A percentile compares a stretch with the other conserved stretches of the same genome.
Conservation (phyloP, 2,113 vertebrate species). For the Cryptomyrus ogoouensis region DNA sequence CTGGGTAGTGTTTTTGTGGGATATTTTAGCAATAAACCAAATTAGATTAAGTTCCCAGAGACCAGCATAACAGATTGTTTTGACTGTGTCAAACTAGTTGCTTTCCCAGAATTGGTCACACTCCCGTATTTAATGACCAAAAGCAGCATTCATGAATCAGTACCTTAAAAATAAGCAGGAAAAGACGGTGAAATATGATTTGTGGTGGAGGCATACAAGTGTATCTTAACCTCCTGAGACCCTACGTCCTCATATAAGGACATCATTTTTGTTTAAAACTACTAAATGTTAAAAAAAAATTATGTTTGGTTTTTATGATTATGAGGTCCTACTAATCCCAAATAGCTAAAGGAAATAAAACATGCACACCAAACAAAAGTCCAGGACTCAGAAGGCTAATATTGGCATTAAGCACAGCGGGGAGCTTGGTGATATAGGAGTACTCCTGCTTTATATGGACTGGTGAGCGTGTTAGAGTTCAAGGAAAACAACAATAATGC, state of each 20-base stretch:
- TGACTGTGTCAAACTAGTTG: background rate
- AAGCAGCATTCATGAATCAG: background rate
- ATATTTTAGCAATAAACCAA: background rate
- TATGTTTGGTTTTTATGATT: too few relatives aligned
- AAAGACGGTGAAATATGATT: background rate
- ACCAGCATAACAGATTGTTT: background rate
- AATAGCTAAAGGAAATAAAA: too few relatives aligned
- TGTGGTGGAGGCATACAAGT: background rate
- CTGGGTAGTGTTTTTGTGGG: background rate
- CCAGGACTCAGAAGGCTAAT: background rate
- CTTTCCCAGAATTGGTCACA: background rate
- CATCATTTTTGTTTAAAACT: too few relatives aligned
- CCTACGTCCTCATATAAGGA: too few relatives aligned
- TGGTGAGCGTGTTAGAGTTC: background rate
- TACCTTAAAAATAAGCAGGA: background rate
- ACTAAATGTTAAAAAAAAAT: too few relatives aligned
- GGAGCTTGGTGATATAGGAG: background rate
- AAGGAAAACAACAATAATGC: background rate
- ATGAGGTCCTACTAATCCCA: too few relatives aligned
- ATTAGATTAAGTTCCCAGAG: background rate
- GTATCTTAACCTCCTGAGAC: background rate
- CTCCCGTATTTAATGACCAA: background rate
- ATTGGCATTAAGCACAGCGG: background rate
- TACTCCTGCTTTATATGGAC: background rate
- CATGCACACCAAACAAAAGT: too few relatives aligned